phyloP scores from a whole-genome alignment of 1,140 invertebrate species.

The Acyrthosiphon pisum region DNA sequence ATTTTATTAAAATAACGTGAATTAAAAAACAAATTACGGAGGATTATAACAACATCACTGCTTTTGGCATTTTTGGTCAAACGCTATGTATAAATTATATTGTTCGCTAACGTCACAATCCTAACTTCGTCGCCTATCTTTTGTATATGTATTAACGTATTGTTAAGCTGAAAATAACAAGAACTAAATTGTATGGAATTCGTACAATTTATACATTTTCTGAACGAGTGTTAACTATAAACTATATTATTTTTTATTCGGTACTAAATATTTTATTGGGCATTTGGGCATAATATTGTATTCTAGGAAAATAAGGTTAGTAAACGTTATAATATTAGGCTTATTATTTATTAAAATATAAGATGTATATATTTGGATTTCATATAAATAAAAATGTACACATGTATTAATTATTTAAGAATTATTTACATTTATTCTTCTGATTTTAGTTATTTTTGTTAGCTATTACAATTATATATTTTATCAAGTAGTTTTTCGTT shows the following conservation, averaged over 20 bases:
- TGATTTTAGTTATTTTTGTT: not conserved
- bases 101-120: too few relatives aligned
- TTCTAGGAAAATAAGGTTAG: not conserved
- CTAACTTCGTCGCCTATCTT: too few relatives aligned
- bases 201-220: not conserved
- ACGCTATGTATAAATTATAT: too few relatives aligned
- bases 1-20: not conserved
- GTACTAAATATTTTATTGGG: not conserved
- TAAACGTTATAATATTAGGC: too few relatives aligned
- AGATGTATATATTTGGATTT: too few relatives aligned
- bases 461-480: not conserved
- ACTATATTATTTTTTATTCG: not conserved
- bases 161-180: too few relatives aligned
- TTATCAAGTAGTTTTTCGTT: not conserved
- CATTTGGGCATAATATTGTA: not conserved
- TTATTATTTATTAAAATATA: too few relatives aligned
- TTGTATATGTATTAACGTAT: too few relatives aligned
- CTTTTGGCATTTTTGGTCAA: too few relatives aligned
- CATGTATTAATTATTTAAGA: not conserved
- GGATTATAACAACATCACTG: not conserved
- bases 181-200: too few relatives aligned
- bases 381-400: too few relatives aligned
- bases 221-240: not conserved
- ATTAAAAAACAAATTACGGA: not conserved
- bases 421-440: not conserved